A percentile compares a stretch with the other conserved stretches of the same genome.
Evolutionary conservation across 2,113 vertebrate species (phyloP).

Genomic region (Cheilinus undulatus): DNA sequence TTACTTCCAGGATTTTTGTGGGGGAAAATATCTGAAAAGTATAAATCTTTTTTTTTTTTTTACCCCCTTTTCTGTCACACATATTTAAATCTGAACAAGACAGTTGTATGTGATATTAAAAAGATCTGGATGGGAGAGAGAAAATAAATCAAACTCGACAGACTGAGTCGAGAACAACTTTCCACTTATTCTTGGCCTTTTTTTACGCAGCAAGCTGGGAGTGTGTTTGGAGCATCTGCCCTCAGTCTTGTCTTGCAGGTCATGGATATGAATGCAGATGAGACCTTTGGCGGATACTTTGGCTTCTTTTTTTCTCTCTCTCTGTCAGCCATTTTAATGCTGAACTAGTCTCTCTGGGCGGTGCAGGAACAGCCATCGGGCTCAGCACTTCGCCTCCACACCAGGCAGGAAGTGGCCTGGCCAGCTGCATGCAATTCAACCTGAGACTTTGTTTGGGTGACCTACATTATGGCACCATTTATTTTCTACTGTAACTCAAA

Average conservation of each 20-base stretch:
- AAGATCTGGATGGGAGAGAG: neutral
- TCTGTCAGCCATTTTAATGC: conserved; percentile 66
- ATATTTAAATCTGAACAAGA: neutral
- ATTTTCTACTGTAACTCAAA: conserved; percentile 47
- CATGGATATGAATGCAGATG: conserved; percentile 26
- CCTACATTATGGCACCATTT: conserved; percentile 69
- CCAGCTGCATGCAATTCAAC: conserved; percentile 80
- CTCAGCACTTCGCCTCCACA: conserved; percentile 63
- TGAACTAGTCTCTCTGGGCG: conserved; percentile 54
- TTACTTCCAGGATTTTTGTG: too few relatives aligned
- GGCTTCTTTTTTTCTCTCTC: conserved; percentile 4
- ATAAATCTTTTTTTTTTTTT: too few relatives aligned
- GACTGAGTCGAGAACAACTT: conserved; percentile 1
- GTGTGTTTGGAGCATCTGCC: conserved; percentile 35
- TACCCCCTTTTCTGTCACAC: too few relatives aligned
- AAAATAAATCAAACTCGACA: conserved; percentile 13
- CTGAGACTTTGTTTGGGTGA: conserved; percentile 75
- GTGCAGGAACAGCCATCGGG: conserved; percentile 46
- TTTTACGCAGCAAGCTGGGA: neutral
- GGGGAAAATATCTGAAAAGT: too few relatives aligned
- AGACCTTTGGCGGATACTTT: conserved; percentile 41
- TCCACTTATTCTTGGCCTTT: neutral
- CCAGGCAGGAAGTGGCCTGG: conserved; percentile 78
- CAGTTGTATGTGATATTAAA: neutral
- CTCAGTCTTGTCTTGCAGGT: conserved; percentile 17